Conservation (phyloP, 1,140 invertebrate species). For the Drosophila simulans region DNA sequence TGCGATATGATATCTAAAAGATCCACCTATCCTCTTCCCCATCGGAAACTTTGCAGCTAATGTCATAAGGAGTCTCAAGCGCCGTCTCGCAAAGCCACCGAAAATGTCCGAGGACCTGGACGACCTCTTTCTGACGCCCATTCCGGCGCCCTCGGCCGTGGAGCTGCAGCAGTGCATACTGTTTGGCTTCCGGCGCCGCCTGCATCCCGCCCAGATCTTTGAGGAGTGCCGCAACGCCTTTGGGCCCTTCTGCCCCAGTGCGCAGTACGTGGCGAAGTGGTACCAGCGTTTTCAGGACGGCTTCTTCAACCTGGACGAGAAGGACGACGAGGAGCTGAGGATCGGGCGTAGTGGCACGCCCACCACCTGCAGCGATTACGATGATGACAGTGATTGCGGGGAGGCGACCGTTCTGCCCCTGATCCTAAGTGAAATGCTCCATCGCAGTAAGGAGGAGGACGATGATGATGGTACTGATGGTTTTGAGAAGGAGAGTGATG, state of each 20-base stretch:
- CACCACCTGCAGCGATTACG: constrained; percentile 70
- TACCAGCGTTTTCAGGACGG: constrained; percentile 74
- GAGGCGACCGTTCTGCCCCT: constrained; percentile 36
- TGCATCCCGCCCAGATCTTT: constrained; percentile 67
- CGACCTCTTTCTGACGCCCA: constrained; percentile 70
- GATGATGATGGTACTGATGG: constrained; percentile 23
- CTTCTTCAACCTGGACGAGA: constrained; percentile 57
- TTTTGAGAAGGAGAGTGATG: constrained; percentile 40
- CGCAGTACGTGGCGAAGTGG: constrained; percentile 69
- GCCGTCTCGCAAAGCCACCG: constrained; percentile 44
- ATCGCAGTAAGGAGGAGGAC: constrained; percentile 19
- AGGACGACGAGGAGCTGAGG: constrained; percentile 41
- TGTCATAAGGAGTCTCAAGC: constrained; percentile 73
- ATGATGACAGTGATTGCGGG: constrained; percentile 37
- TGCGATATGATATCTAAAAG: constrained; percentile 22
- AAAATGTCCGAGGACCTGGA: constrained; percentile 77
- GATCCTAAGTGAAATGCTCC: constrained; percentile 25
- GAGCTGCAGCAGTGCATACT: constrained; percentile 76
- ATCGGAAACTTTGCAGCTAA: constrained; percentile 63
- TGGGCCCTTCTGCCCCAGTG: constrained; percentile 68
- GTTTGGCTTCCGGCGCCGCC: constrained; percentile 70
- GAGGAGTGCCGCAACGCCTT: constrained; percentile 70
- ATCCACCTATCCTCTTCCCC: constrained; percentile 34
- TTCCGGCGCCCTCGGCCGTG: constrained; percentile 64
- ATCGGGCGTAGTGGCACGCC: constrained; percentile 59